Base-by-base conservation (phyloP, 1,140 invertebrate species). In the Melitaea cinxia region DNA sequence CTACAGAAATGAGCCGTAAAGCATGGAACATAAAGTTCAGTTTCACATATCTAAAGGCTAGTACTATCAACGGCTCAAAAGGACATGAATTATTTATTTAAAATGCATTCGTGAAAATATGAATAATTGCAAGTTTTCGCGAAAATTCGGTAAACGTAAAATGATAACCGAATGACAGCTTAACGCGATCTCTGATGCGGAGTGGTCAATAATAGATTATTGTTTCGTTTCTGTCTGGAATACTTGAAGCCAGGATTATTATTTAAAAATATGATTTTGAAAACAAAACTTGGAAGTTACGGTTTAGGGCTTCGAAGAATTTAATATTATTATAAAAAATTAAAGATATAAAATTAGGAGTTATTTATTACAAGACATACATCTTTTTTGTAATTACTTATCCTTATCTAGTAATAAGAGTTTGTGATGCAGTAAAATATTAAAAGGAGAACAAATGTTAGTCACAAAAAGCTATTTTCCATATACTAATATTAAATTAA, bases 91-190 rank as follows among this genome's bases (percentile, higher is more conserved):
- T 57, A 57, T 42, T 42, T 19, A 57, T 47, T 23, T 23, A 47
- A 47, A 57, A 19, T 23, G 17, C 23, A 42, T 45, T 57, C 54
- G 39, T 47, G 19, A 57, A 57, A 57, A 42, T 57, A 42, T 57
- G 21, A 57, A 57, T 57, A 26, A 45, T 57, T 42, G n/a, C 37
- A 37, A 57, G 10, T 47, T 47, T 47, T 47, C 42, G 10, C 10
- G 17, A 47, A 47, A 47, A 59, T n/a, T 49, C 42, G 35, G 26
- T 2, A 42, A 49, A 23, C 57, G 28, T 53, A 28, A 15, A 39
- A 49, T 59, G 57, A 59, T 49, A 49, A 21, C 39, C 42, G 42
- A 10, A 19, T 57, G 54, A 57, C 54, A 42, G 35, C 21, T 28
- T 24, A 23, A 42, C 17, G 53, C 23, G 21, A 19, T 45, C 35